A percentile compares a stretch with the other conserved stretches of the same genome.
These are phyloP conservation scores for Cyprinodon tularosa DNA, from an alignment of 2,113 vertebrate species.

Conservation along the genomic window DNA sequence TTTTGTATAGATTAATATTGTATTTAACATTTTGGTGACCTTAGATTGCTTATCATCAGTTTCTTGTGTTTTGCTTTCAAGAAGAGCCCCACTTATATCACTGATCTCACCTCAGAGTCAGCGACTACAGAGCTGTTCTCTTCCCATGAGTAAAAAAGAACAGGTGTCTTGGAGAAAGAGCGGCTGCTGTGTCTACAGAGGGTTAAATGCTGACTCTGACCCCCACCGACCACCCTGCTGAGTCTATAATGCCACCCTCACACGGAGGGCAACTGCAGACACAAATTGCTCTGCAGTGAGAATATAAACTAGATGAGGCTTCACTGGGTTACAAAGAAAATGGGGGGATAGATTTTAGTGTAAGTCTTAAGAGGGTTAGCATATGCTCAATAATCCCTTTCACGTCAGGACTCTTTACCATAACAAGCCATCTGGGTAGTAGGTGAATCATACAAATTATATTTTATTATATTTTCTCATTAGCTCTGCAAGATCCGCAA, in stretches of 20 bases:
- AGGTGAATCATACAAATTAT: not conserved
- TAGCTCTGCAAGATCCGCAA: not conserved
- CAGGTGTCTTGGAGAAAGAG: slow-evolving; percentile 60
- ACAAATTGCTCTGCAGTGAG: slow-evolving; percentile 40
- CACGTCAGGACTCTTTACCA: slow-evolving; percentile 55
- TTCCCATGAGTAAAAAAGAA: slow-evolving; percentile 31
- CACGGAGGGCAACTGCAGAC: slow-evolving; percentile 52
- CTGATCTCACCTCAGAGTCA: slow-evolving; percentile 33
- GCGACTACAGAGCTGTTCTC: not conserved
- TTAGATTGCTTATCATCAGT: not conserved
- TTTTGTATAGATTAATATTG: not conserved
- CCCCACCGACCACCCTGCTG: slow-evolving; percentile 67
- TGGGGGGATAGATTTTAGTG: slow-evolving; percentile 51
- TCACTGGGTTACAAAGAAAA: slow-evolving; percentile 39
- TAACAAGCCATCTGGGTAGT: slow-evolving; percentile 43
- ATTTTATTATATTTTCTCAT: no score
- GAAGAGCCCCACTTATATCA: slow-evolving; percentile 9
- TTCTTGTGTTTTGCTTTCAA: not conserved
- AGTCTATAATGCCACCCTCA: slow-evolving; percentile 66
- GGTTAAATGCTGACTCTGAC: slow-evolving; percentile 69
- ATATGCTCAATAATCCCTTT: slow-evolving; percentile 63
- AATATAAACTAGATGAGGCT: slow-evolving; percentile 64
- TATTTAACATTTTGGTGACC: not conserved
- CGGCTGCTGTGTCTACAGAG: slow-evolving; percentile 49
- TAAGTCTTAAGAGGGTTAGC: slow-evolving; percentile 57